Base-by-base conservation (phyloP, 2,888 invertebrate genomes). In the Athrips mouffetella region DNA sequence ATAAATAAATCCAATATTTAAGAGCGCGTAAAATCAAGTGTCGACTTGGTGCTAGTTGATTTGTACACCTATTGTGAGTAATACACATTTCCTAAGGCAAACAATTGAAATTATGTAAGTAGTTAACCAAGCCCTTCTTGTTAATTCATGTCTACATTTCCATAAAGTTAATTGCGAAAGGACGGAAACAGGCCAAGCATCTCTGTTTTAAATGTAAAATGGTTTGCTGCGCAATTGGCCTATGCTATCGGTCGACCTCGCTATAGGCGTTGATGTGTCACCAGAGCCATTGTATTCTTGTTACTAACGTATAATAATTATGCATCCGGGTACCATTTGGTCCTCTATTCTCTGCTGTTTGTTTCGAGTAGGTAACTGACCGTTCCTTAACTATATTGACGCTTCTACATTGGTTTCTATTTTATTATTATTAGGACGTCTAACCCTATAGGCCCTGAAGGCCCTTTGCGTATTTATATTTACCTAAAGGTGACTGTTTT, bases 251-350 rank as follows among this genome's bases (percentile, higher is more conserved):
- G 59, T 47, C 69, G 69, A 67, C 68, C 69, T 70, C 65, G 48
- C 63, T 53, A n/a, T 25, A 16, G 35, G 18, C 44, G 30, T 45
- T 41, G 37, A 59, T 64, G 65, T 67, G 63, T 68, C 67, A 62
- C 59, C 52, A 54, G 59, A 59, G 56, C 57, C 46, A 55, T 47
- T 56, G 58, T 58, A 61, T 65, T 67, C 56, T 61, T 53, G 55
- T 51, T 51, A 55, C 49, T 50, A 57, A 59, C 50, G 48, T 54
- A 48, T 59, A 55, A 55, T 60, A 60, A 62, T 53, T 60, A 66
- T 72, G 71, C 70, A 72, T 76, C 73, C 76, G 71, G 72, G 72
- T 76, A 69, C 57, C 58, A 67, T 58, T 70, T 67, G 62, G 66
- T 67, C 66, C 59, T 59, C 53, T 65, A 64, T 64, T 65, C 68